Percentiles rank a stretch among this genome's conserved stretches.
These are phyloP conservation scores for Myripristis murdjan DNA, from an alignment of 2,797 vertebrate species.

Conservation along the genomic window DNA sequence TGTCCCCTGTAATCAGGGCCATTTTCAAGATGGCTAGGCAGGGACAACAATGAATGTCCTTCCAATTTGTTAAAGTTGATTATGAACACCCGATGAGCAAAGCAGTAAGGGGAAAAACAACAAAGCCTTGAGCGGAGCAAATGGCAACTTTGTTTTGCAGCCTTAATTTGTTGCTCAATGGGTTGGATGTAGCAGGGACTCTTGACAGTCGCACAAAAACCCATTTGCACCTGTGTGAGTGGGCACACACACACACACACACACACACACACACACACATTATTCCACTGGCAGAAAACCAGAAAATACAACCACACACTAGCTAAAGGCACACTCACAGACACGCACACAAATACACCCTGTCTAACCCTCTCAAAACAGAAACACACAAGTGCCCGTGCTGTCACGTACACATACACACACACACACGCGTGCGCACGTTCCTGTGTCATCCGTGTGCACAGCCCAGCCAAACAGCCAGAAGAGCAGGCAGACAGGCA, in stretches of 20 bases:
- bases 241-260: neutral
- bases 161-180: slow-evolving; percentile 66
- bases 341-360: neutral
- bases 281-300: too few relatives aligned
- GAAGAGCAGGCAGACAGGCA: slow-evolving; percentile 22
- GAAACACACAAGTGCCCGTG: slow-evolving; percentile 5
- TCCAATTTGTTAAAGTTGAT: slow-evolving; percentile 68
- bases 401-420: slow-evolving; percentile 4
- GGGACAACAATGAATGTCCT: slow-evolving; percentile 58
- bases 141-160: slow-evolving; percentile 29
- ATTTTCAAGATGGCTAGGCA: slow-evolving; percentile 70
- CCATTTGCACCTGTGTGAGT: slow-evolving; percentile 13
- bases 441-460: slow-evolving; percentile 13
- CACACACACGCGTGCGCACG: neutral
- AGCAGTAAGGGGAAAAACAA: slow-evolving; percentile 27
- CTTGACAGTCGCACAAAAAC: slow-evolving; percentile 43
- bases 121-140: slow-evolving; percentile 43
- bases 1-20: slow-evolving; percentile 43
- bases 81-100: slow-evolving; percentile 66
- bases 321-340: neutral
- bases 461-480: slow-evolving; percentile 29
- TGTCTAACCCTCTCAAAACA: too few relatives aligned
- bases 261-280: neutral
- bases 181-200: slow-evolving; percentile 40
- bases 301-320: neutral